phyloP scores from a whole-genome alignment of 2,888 invertebrate genomes.

The Eristalis intricaria region DNA sequence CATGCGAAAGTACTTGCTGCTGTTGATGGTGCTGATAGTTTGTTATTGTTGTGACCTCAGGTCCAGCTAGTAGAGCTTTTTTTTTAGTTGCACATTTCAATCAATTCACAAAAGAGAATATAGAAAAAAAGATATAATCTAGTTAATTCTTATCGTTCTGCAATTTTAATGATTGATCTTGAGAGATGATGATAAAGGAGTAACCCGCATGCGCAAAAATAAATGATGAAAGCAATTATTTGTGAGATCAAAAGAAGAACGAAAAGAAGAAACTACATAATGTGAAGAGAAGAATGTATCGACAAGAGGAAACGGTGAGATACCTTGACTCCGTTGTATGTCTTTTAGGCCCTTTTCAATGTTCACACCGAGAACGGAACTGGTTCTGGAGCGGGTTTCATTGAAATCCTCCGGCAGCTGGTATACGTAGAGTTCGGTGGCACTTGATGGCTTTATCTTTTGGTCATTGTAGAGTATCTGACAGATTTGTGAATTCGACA shows the following conservation, averaged over 20 bases:
- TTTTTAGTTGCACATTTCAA: constrained; percentile 19
- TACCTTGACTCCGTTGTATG: constrained; percentile 81
- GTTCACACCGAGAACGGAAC: constrained; percentile 78
- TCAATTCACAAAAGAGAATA: constrained; percentile 40
- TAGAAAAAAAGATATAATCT: constrained; percentile 13
- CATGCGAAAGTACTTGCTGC: constrained; percentile 26
- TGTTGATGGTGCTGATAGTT: constrained; percentile 61
- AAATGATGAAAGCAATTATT: constrained; percentile 1
- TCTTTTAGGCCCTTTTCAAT: constrained; percentile 81
- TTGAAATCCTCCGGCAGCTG: constrained; percentile 84
- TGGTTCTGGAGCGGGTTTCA: constrained; percentile 77
- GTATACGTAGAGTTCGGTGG: constrained; percentile 86
- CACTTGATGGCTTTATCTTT: constrained; percentile 82
- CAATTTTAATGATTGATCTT: background rate
- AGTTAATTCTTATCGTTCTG: constrained; percentile 72
- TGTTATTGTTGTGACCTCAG: constrained; percentile 68
- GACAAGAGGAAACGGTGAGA: constrained; percentile 1
- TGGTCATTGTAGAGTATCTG: constrained; percentile 83
- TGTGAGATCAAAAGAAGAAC: constrained; percentile 27
- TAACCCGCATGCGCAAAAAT: background rate
- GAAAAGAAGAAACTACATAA: constrained; percentile 49
- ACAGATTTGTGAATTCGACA: constrained; percentile 87
- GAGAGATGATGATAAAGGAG: constrained; percentile 67
- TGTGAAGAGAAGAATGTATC: background rate
- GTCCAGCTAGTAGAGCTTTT: constrained; percentile 74